Percentiles rank a stretch among this genome's conserved stretches.
Conservation (phyloP, 1,140 invertebrate genomes). For the Dendrolimus punctatus region DNA sequence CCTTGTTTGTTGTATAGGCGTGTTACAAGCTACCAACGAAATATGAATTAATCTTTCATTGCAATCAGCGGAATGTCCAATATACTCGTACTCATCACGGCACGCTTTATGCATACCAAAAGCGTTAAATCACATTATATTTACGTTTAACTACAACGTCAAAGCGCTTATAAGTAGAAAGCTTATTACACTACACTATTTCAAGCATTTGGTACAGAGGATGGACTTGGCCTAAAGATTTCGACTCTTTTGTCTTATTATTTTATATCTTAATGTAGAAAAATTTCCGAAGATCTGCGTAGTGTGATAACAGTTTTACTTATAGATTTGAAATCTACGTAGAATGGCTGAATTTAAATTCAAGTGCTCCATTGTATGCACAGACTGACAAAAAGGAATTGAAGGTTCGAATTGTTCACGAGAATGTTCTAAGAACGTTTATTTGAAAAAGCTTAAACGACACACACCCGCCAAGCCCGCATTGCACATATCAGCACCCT, state of each 20-base stretch:
- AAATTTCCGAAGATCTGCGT: no score
- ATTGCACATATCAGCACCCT: neutral
- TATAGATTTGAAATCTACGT: slow-evolving; percentile 25
- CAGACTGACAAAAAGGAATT: neutral
- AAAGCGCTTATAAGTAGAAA: slow-evolving; percentile 8
- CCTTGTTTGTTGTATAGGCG: no score
- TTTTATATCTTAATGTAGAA: no score
- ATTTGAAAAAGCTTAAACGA: neutral
- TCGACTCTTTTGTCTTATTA: no score
- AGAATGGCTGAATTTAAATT: slow-evolving; percentile 7
- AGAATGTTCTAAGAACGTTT: no score
- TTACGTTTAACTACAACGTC: slow-evolving; percentile 17
- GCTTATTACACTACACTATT: no score
- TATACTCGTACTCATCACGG: slow-evolving; percentile 25
- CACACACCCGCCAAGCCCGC: neutral
- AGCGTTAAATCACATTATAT: slow-evolving; percentile 25
- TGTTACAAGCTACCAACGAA: no score
- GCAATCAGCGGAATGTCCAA: slow-evolving; percentile 26
- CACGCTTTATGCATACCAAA: slow-evolving; percentile 32
- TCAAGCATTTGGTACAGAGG: no score
- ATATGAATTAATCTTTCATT: neutral
- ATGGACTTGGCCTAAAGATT: no score
- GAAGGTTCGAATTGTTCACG: no score
- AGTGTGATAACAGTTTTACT: slow-evolving; percentile 7
- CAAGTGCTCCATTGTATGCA: neutral